Conservation (phyloP, 2,797 vertebrate species). For the Pagetopsis macropterus region DNA sequence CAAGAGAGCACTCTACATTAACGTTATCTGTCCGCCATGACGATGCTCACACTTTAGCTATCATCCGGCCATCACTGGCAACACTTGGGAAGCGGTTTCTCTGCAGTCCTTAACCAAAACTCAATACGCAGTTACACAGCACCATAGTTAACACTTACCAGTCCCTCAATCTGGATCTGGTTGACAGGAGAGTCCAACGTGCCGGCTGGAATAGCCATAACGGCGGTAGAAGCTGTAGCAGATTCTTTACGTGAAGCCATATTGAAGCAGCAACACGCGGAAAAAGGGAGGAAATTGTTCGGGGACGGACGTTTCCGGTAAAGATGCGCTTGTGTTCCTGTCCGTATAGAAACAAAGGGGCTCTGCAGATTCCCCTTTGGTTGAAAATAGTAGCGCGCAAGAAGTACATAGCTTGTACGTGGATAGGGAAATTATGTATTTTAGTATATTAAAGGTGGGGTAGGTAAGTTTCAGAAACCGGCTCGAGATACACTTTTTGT, state of each 20-base stretch:
- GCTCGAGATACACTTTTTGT: too few species aligned
- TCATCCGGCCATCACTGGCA: slow-evolving; percentile 17
- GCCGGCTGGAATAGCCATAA: slow-evolving; percentile 51
- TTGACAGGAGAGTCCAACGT: slow-evolving; percentile 81
- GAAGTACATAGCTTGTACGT: background rate
- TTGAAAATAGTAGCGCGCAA: too few species aligned
- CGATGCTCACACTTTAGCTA: slow-evolving; percentile 51
- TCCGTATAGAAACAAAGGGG: slow-evolving; percentile 48
- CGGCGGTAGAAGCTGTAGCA: slow-evolving; percentile 9
- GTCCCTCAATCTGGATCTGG: slow-evolving; percentile 81
- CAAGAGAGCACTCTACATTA: background rate
- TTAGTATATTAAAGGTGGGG: background rate
- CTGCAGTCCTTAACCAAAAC: rapidly evolving
- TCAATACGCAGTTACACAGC: rapidly evolving
- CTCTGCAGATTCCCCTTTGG: background rate
- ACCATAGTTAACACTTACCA: slow-evolving; percentile 65
- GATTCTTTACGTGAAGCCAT: slow-evolving; percentile 75
- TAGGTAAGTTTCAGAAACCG: too few species aligned
- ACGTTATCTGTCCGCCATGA: slow-evolving; percentile 56
- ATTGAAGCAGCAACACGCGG: slow-evolving; percentile 56
- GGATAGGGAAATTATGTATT: background rate
- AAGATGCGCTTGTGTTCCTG: background rate
- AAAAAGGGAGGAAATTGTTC: slow-evolving; percentile 41
- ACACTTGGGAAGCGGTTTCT: background rate
- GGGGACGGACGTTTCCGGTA: slow-evolving; percentile 58